Conservation (phyloP, 2,797 vertebrate genomes). For the Sorex maritimensis region DNA sequence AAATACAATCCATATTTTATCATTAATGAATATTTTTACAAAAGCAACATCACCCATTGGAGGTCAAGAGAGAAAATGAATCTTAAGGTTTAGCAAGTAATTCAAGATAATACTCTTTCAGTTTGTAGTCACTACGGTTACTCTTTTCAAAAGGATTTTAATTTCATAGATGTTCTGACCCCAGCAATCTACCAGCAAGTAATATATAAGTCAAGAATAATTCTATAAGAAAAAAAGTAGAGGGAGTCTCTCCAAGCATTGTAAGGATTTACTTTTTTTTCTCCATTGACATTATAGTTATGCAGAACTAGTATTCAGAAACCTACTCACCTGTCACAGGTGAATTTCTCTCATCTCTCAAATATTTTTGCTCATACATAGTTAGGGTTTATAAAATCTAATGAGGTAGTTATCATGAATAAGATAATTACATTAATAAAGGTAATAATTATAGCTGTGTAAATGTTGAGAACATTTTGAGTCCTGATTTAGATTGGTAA, state of each 20-base stretch:
- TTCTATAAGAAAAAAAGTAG: background rate
- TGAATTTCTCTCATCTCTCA: background rate
- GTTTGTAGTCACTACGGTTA: background rate
- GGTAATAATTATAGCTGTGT: background rate
- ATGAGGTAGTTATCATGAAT: background rate
- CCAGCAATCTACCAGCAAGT: background rate
- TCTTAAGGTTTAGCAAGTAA: background rate
- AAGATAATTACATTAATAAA: background rate
- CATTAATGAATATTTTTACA: background rate
- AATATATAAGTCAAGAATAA: background rate
- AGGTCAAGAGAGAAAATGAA: background rate
- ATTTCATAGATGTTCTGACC: background rate
- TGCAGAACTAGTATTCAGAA: background rate
- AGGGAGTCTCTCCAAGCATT: background rate
- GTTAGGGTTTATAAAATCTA: background rate
- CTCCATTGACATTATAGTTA: background rate
- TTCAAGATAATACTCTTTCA: background rate
- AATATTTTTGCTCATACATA: background rate
- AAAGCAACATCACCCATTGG: background rate
- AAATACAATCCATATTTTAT: background rate
- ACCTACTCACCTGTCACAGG: background rate
- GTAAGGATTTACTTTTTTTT: background rate
- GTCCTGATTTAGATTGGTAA: background rate
- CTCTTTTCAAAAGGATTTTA: background rate
- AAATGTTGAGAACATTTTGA: background rate